These are phyloP conservation scores for Mustela lutreola DNA, from an alignment of 2,113 vertebrate genomes.

Conservation along the genomic window DNA sequence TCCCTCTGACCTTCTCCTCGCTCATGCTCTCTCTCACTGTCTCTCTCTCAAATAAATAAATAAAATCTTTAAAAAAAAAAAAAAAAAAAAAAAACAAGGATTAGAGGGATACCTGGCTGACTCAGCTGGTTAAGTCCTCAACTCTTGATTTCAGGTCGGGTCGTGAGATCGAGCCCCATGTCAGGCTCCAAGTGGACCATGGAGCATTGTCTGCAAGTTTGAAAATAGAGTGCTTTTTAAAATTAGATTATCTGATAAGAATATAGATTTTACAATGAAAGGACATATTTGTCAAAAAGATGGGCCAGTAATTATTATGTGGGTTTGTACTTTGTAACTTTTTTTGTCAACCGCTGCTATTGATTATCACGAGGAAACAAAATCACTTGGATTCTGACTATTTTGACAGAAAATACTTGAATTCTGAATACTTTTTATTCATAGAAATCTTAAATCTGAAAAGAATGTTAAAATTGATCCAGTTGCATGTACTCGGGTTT, in stretches of 20 bases:
- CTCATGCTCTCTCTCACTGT: no score
- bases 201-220: not conserved
- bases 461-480: not conserved
- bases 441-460: not conserved
- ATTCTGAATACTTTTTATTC: not conserved
- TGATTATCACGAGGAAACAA: not conserved
- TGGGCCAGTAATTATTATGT: not conserved
- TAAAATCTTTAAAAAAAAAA: no score
- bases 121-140: no score
- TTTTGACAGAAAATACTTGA: not conserved
- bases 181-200: not conserved
- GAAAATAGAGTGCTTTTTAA: not conserved
- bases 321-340: not conserved
- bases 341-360: not conserved
- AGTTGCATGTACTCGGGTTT: not conserved
- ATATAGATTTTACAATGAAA: not conserved
- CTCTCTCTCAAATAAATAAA: no score
- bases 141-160: no score
- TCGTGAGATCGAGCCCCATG: rapidly evolving
- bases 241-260: not conserved
- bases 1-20: no score
- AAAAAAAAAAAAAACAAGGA: not conserved
- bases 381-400: not conserved
- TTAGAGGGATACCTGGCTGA: no score
- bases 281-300: not conserved